Evolutionary conservation across 1,140 invertebrate genomes (phyloP).

Genomic region (Danaus melanippus): DNA sequence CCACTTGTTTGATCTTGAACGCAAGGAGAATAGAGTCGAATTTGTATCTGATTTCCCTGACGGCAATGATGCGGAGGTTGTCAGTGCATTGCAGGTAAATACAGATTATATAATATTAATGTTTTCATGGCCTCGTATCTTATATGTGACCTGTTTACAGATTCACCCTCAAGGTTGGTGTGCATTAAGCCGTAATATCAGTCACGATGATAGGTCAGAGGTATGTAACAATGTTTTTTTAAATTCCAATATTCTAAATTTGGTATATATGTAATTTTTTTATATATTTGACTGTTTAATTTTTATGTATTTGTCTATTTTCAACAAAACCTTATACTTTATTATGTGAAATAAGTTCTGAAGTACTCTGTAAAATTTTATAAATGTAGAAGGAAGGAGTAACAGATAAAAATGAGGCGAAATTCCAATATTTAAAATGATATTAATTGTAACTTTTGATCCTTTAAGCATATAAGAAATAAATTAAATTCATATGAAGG

Average conservation of each 20-base stretch:
- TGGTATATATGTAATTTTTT: background rate
- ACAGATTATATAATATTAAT: background rate
- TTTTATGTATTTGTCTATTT: too few relatives aligned
- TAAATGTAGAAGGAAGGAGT: too few relatives aligned
- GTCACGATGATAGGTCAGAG: conserved; percentile 87
- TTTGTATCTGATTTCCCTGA: conserved; percentile 91
- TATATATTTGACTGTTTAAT: too few relatives aligned
- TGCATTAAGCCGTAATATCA: conserved; percentile 89
- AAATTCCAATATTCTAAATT: background rate
- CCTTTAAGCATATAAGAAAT: too few relatives aligned
- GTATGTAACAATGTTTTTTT: conserved; percentile 51
- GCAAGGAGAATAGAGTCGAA: conserved; percentile 88
- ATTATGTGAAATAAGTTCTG: too few relatives aligned
- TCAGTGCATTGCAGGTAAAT: conserved; percentile 84
- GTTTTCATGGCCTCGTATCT: too few relatives aligned
- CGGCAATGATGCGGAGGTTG: conserved; percentile 89
- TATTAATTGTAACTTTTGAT: too few relatives aligned
- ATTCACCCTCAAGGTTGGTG: conserved; percentile 95
- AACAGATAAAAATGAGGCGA: too few relatives aligned
- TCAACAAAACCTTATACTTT: too few relatives aligned
- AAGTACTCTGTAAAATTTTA: too few relatives aligned
- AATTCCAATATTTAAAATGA: too few relatives aligned
- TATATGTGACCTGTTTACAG: conserved; percentile 37
- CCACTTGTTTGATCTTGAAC: conserved; percentile 82
- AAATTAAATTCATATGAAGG: too few relatives aligned